phyloP scores from a whole-genome alignment of 2,797 vertebrate genomes.

The Calcarius lapponicus region DNA sequence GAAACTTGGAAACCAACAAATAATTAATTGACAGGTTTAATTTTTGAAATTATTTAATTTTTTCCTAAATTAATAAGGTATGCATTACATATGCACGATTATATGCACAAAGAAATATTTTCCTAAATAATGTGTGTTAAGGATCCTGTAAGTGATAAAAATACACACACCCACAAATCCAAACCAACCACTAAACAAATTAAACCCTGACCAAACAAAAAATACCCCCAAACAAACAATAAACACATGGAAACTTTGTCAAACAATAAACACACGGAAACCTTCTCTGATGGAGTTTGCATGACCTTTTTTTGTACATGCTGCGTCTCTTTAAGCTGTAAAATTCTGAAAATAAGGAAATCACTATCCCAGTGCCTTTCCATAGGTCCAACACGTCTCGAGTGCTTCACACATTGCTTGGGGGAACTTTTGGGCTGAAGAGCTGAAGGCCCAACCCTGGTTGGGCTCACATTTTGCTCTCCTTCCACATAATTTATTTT shows the following conservation, averaged over 20 bases:
- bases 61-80: neutral
- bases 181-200: neutral
- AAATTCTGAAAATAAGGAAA: neutral
- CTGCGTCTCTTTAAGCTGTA: neutral
- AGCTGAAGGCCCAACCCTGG: neutral
- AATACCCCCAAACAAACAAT: neutral
- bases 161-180: accelerated
- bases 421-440: neutral
- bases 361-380: too few species aligned
- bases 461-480: neutral
- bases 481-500: neutral
- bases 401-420: neutral
- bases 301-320: neutral
- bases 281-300: neutral
- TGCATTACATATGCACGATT: neutral
- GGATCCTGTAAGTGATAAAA: neutral
- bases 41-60: neutral
- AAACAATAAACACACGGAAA: neutral
- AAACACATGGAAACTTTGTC: neutral
- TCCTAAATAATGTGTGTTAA: accelerated
- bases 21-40: neutral
- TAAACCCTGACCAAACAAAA: neutral
- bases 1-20: neutral
- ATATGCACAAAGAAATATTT: neutral
- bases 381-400: accelerated